phyloP scores from a whole-genome alignment of 1,140 invertebrate genomes.

The Aphelenchoides besseyi region DNA sequence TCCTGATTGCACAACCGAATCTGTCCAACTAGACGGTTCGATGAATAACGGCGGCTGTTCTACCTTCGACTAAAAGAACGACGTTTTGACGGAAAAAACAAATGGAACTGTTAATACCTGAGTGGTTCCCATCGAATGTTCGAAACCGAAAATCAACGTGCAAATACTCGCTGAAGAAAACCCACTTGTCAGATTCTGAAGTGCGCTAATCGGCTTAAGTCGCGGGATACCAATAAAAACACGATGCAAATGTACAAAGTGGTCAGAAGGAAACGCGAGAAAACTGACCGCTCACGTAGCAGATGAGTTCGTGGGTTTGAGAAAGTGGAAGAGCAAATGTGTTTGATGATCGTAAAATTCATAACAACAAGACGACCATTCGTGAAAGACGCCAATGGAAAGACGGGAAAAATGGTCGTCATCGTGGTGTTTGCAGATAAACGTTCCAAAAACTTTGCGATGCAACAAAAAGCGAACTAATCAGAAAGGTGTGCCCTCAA shows the following conservation, averaged over 20 bases:
- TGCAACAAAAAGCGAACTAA: too few species aligned
- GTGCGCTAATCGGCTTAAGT: neutral
- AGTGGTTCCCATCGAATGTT: neutral
- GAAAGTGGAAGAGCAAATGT: neutral
- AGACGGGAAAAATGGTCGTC: too few species aligned
- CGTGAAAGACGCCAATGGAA: too few species aligned
- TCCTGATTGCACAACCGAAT: too few species aligned
- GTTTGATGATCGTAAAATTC: neutral
- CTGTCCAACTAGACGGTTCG: neutral
- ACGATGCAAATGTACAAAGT: neutral
- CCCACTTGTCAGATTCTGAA: neutral
- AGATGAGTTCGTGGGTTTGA: too few species aligned
- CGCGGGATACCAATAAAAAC: neutral
- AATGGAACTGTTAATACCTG: neutral
- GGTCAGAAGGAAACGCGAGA: neutral
- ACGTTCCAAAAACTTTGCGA: too few species aligned
- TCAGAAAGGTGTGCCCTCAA: too few species aligned
- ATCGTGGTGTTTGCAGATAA: too few species aligned
- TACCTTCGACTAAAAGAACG: neutral
- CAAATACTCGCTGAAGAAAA: neutral
- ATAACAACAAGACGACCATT: neutral
- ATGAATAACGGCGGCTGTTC: neutral
- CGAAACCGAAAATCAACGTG: neutral
- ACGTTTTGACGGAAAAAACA: neutral
- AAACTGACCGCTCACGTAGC: too few species aligned